phyloP scores from a whole-genome alignment of 2,888 invertebrate species.

The Hemicrepidius hirtus region DNA sequence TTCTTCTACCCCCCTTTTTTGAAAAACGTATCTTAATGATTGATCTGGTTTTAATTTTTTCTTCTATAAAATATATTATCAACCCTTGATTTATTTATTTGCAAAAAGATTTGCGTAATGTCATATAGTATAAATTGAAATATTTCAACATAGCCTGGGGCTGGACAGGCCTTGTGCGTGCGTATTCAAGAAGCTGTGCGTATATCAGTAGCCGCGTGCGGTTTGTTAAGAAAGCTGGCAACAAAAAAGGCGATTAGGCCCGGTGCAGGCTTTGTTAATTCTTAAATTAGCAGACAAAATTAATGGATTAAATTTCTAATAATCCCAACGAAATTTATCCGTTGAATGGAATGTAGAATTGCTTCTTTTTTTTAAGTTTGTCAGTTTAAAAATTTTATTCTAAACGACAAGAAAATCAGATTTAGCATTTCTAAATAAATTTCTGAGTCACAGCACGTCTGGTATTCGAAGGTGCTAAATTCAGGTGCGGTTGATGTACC shows the following conservation, averaged over 20 bases:
- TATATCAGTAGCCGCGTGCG: slow-evolving; percentile 45
- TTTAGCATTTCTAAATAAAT: neutral
- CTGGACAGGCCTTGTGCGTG: slow-evolving; percentile 39
- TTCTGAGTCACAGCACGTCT: slow-evolving; percentile 33
- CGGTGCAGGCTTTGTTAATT: slow-evolving; percentile 6
- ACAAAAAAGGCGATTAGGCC: slow-evolving; percentile 37
- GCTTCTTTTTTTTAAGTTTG: slow-evolving; percentile 1
- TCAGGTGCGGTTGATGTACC: slow-evolving; percentile 40
- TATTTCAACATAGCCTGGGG: slow-evolving; percentile 36
- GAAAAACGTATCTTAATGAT: no score
- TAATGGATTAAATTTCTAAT: slow-evolving; percentile 13
- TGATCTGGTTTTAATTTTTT: no score
- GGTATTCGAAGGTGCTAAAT: slow-evolving; percentile 34
- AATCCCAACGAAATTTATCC: neutral
- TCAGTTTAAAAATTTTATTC: no score
- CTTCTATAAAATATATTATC: neutral
- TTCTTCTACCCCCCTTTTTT: no score
- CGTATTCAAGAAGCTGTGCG: slow-evolving; percentile 49
- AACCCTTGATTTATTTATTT: neutral
- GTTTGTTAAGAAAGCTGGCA: slow-evolving; percentile 35
- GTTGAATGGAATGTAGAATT: neutral
- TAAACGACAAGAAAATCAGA: no score
- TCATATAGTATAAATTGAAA: slow-evolving; percentile 30
- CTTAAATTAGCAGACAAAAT: slow-evolving; percentile 14
- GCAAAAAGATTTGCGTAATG: neutral